Conservation (phyloP, 2,113 vertebrate species). For the Pelvicachromis taeniatus region DNA sequence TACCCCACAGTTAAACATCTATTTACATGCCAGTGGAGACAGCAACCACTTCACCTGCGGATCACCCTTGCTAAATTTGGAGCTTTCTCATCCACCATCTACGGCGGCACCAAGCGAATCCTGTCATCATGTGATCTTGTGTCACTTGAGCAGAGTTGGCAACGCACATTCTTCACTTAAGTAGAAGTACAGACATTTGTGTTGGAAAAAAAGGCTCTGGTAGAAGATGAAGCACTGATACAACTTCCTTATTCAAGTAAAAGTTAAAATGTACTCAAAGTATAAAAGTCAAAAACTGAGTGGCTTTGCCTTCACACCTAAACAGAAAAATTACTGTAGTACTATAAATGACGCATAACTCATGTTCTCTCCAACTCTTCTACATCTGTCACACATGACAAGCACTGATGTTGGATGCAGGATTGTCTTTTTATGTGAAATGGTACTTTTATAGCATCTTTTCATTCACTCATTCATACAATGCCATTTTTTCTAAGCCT, state of each 20-base stretch:
- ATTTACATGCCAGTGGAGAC: not conserved
- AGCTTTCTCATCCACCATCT: not conserved
- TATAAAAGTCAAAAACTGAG: not conserved
- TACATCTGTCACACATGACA: not conserved
- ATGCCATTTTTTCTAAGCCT: too few relatives aligned
- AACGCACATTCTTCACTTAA: not conserved
- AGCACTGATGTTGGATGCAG: not conserved
- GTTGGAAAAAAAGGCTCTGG: not conserved
- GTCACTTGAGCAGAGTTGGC: not conserved
- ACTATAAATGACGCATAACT: not conserved
- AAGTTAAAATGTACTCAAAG: not conserved
- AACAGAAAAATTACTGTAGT: not conserved
- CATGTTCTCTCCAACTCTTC: not conserved
- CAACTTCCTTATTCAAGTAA: not conserved
- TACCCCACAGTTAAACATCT: rapidly evolving
- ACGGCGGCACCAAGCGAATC: not conserved
- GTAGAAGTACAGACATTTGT: not conserved
- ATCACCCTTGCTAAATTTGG: not conserved
- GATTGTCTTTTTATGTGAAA: not conserved
- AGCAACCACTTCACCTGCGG: not conserved
- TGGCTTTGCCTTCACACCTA: not conserved
- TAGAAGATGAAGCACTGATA: not conserved
- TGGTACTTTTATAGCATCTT: not conserved
- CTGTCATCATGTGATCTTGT: not conserved
- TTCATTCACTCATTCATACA: not conserved